Conservation (phyloP, 2,888 invertebrate species). For the Anthophora plumipes region DNA sequence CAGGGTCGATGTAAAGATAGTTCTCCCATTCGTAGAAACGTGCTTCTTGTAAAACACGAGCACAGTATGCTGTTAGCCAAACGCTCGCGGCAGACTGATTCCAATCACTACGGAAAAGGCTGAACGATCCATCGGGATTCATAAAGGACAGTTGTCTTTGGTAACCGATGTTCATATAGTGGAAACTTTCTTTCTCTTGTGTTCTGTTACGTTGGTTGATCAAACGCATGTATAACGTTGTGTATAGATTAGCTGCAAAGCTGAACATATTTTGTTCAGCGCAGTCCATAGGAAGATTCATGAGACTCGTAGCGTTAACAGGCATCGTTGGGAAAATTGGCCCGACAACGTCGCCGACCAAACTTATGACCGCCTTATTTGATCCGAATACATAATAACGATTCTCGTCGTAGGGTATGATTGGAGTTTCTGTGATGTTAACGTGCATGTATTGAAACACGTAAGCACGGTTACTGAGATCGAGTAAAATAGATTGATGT, state of each 20-base stretch:
- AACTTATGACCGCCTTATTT: slow-evolving; percentile 92
- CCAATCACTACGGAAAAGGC: slow-evolving; percentile 96
- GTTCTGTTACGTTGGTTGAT: slow-evolving; percentile 95
- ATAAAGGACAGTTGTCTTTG: slow-evolving; percentile 96
- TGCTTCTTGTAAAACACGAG: slow-evolving; percentile 95
- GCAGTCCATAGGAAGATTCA: slow-evolving; percentile 94
- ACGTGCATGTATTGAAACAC: slow-evolving; percentile 98
- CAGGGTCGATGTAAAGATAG: slow-evolving; percentile 96
- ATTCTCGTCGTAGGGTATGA: slow-evolving; percentile 95
- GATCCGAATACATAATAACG: slow-evolving; percentile 98
- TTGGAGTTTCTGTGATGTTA: slow-evolving; percentile 96
- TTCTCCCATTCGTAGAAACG: slow-evolving; percentile 99
- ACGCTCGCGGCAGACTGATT: slow-evolving; percentile 94
- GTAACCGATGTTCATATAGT: slow-evolving; percentile 95
- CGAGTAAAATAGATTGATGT: slow-evolving; percentile 96
- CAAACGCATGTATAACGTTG: slow-evolving; percentile 94
- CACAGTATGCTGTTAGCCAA: slow-evolving; percentile 97
- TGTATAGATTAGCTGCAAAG: slow-evolving; percentile 97
- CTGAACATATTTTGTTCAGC: slow-evolving; percentile 98
- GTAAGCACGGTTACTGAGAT: slow-evolving; percentile 96
- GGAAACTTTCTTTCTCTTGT: slow-evolving; percentile 92
- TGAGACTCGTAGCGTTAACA: slow-evolving; percentile 92
- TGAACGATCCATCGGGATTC: slow-evolving; percentile 96
- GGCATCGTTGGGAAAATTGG: slow-evolving; percentile 97
- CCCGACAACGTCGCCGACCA: slow-evolving; percentile 96